Evolutionary conservation across 2,888 invertebrate species (phyloP).

Genomic region (Elysia crispata): DNA sequence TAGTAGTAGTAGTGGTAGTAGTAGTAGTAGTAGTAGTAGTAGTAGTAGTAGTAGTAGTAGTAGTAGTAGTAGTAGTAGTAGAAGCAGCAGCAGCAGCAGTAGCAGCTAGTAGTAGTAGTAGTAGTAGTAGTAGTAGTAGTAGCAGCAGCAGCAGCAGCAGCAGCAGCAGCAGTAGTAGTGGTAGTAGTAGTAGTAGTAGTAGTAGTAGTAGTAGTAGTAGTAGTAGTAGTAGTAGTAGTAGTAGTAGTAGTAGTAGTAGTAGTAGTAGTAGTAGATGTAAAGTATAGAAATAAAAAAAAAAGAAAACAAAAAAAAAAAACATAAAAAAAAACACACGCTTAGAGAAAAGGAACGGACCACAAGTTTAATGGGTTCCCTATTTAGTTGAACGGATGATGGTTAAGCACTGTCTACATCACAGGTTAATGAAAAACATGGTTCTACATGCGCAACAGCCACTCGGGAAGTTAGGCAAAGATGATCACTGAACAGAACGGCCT

Average conservation of each 20-base stretch:
- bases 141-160: constrained; percentile 4
- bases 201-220: constrained; percentile 5
- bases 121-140: constrained; percentile 19
- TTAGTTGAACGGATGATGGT: too few relatives aligned
- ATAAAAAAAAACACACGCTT: too few relatives aligned
- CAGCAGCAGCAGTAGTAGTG: not conserved
- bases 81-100: too few relatives aligned
- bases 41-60: constrained; percentile 9
- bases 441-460: too few relatives aligned
- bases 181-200: not conserved
- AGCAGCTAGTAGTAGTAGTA: not conserved
- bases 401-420: too few relatives aligned
- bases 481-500: too few relatives aligned
- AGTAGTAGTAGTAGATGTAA: constrained; percentile 5
- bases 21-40: constrained; percentile 6
- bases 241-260: constrained; percentile 27
- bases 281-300: not conserved
- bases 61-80: constrained; percentile 2
- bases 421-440: too few relatives aligned
- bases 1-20: constrained; percentile 16
- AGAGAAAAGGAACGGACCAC: too few relatives aligned
- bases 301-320: too few relatives aligned
- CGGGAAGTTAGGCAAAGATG: too few relatives aligned
- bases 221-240: constrained; percentile 14
- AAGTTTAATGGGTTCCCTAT: too few relatives aligned